phyloP scores from a whole-genome alignment of 2,888 invertebrate genomes.

The Ganaspis brasiliensis region DNA sequence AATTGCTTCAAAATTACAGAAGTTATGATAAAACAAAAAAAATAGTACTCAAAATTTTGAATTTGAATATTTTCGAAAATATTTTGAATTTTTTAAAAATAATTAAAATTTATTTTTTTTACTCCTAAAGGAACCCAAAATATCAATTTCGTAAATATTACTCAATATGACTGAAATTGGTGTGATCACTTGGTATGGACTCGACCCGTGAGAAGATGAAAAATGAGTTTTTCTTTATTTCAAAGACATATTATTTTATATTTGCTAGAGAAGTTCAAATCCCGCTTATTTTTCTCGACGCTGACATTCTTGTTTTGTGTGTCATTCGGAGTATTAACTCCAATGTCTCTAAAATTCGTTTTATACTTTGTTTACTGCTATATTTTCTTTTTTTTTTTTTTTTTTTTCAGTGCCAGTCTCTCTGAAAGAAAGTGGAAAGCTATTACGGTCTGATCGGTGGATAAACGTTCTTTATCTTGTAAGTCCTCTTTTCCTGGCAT shows the following conservation, averaged over 20 bases:
- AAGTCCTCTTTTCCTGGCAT: not conserved
- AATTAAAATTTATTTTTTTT: too few relatives aligned
- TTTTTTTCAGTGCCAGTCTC: too few relatives aligned
- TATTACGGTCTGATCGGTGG: not conserved
- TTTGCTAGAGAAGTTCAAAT: not conserved
- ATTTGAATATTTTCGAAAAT: too few relatives aligned
- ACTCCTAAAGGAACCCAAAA: too few relatives aligned
- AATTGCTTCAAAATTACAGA: too few relatives aligned
- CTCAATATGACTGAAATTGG: too few relatives aligned
- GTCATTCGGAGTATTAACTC: not conserved
- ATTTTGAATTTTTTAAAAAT: too few relatives aligned
- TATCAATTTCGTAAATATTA: too few relatives aligned
- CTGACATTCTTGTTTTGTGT: not conserved
- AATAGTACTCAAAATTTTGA: too few relatives aligned
- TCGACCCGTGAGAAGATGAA: not conserved
- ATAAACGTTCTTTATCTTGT: not conserved
- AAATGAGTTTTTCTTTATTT: not conserved
- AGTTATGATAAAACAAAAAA: too few relatives aligned
- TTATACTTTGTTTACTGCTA: not conserved
- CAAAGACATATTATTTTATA: not conserved
- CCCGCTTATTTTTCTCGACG: not conserved
- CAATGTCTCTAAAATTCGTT: not conserved
- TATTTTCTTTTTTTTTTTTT: not conserved
- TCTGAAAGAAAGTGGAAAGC: slow-evolving; percentile 1
- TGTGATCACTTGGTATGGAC: too few relatives aligned